Base-by-base conservation (phyloP, 2,797 vertebrate genomes). In the Garrulus glandarius region DNA sequence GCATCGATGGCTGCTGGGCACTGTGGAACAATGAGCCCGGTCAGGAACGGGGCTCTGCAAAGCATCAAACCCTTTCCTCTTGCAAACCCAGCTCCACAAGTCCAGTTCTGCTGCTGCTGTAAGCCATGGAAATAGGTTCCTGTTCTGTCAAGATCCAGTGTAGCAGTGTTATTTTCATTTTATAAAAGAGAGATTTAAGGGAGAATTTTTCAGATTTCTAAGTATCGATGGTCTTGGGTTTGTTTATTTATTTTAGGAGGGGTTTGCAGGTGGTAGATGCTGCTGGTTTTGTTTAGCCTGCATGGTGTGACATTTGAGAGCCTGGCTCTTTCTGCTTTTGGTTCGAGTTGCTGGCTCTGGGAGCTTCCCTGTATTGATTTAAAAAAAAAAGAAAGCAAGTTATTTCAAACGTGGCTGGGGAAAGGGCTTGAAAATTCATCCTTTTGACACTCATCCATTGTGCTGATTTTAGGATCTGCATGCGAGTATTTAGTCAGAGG, bases 351-450 rank as follows among this genome's bases (percentile, higher is more conserved):
- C 82, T 86, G 80, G 68, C 72, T 84, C 91, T 87, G 87, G 80
- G 91, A 95, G 57, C 64, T 68, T 90, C 92, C 29, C 70, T 74
- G 26, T 92, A 76, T 55, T 81, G 83, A 87, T 79, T 74, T 21
- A 2, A 11, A 3, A 53, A 34, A 44, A 26, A 77, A 29, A 55
- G 22, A 16, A 37, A 16, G 18, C 52, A 81, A 49, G 34, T 76
- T 57, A 46, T 92, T 93, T 94, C 71, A 70, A 71, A 92, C 2
- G 6, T 82, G 59, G 27, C 72, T 86, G 41, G 41, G 74, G 56
- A 86, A 84, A 83, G 86, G 63, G 26, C 74, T 93, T 89, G 77
- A 74, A 89, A 95, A 92, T 87, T 77, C 68, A n/a, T 90, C 68
- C 43, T 72, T 79, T 46, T 89, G 87, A 82, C 46, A 3, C 41